Evolutionary conservation across 2,797 vertebrate species (phyloP).

Genomic region (Enteromius trimaculatus): DNA sequence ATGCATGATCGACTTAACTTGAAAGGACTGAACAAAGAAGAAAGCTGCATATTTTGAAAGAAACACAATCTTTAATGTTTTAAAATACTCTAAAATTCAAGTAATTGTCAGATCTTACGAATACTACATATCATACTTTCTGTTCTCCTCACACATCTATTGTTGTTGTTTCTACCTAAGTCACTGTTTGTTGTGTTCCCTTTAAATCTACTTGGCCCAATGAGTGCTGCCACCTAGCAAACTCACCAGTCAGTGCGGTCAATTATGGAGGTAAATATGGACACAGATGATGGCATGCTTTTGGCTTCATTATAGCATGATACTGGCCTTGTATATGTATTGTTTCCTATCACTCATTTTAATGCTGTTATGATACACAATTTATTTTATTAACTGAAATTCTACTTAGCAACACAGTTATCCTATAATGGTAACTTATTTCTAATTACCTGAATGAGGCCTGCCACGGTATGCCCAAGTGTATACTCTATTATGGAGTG

Average conservation of each 20-base stretch:
- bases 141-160: neutral
- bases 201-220: too few species aligned
- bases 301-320: too few species aligned
- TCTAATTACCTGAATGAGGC: constrained; percentile 69
- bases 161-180: neutral
- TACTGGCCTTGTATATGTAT: too few species aligned
- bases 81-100: neutral
- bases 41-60: neutral
- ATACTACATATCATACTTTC: neutral
- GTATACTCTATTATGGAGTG: constrained; percentile 63
- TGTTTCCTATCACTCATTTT: too few species aligned
- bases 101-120: neutral
- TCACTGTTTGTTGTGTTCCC: too few species aligned
- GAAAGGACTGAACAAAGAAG: neutral
- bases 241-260: too few species aligned
- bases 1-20: neutral
- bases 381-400: neutral
- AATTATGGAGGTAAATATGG: too few species aligned
- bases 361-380: too few species aligned
- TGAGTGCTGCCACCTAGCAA: too few species aligned
- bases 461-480: constrained; percentile 61
- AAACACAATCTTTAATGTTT: neutral
- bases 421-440: constrained; percentile 68
- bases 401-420: constrained; percentile 16
- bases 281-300: too few species aligned